Evolutionary conservation across 2,797 vertebrate genomes (phyloP).

Genomic region (Calcarius lapponicus): DNA sequence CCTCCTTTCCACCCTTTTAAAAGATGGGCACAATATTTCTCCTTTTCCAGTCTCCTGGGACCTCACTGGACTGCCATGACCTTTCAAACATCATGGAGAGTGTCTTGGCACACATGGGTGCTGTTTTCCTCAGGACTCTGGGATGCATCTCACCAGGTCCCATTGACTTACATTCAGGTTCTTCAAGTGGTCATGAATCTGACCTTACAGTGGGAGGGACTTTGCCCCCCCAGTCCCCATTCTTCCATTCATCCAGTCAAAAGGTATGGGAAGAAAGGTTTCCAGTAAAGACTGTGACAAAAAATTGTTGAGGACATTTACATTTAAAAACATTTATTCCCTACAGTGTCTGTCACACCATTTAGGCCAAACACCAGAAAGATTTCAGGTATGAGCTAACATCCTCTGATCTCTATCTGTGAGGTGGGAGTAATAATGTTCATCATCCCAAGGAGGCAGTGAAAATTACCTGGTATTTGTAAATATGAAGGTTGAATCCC

Average conservation of each 20-base stretch:
- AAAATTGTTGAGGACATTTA: not conserved
- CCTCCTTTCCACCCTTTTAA: not conserved
- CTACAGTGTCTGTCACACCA: not conserved
- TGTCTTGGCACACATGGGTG: not conserved
- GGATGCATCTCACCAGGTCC: rapidly evolving
- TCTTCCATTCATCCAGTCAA: not conserved
- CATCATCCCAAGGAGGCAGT: not conserved
- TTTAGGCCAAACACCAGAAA: not conserved
- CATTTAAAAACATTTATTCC: not conserved
- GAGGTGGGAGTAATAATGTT: not conserved
- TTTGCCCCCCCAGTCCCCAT: not conserved
- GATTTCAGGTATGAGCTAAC: not conserved
- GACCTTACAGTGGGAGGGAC: not conserved
- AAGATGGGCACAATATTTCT: not conserved
- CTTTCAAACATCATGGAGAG: not conserved
- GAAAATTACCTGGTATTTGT: not conserved
- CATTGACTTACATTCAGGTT: not conserved
- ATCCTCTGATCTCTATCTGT: not conserved
- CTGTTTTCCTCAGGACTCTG: not conserved
- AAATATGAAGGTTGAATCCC: not conserved
- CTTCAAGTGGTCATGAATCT: not conserved
- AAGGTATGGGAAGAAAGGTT: not conserved
- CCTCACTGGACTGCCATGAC: not conserved
- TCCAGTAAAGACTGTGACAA: not conserved
- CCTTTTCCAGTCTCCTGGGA: not conserved